phyloP scores from a whole-genome alignment of 2,797 vertebrate genomes.

The Myotis daubentonii region DNA sequence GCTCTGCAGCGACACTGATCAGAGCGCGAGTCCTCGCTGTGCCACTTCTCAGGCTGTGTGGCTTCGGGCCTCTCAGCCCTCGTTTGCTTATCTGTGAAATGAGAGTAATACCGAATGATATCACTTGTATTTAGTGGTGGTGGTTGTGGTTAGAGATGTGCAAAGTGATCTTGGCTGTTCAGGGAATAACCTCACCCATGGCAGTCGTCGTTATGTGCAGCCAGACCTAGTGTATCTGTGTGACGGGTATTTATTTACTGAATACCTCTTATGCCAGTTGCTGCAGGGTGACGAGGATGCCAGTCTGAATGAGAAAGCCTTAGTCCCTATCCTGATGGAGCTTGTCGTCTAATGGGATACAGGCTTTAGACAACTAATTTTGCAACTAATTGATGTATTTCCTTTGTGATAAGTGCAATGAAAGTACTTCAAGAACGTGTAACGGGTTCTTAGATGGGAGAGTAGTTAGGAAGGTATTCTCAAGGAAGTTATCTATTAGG shows the following conservation, averaged over 20 bases:
- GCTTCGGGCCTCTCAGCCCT: not conserved
- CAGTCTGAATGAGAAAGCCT: not conserved
- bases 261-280: not conserved
- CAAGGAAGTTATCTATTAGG: not conserved
- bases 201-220: not conserved
- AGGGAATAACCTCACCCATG: not conserved
- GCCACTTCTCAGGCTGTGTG: not conserved
- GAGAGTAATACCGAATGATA: not conserved
- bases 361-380: slow-evolving; percentile 4
- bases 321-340: not conserved
- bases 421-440: not conserved
- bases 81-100: slow-evolving; percentile 10
- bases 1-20: not conserved
- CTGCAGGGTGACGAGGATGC: not conserved
- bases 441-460: not conserved
- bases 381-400: not conserved
- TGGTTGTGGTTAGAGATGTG: not conserved
- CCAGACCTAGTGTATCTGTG: not conserved
- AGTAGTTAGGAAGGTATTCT: not conserved
- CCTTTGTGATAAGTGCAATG: not conserved
- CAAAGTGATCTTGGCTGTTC: not conserved
- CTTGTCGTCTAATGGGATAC: not conserved
- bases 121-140: not conserved
- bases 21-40: not conserved
- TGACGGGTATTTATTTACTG: not conserved